Conservation (phyloP, 2,797 vertebrate genomes). For the Gastrophryne carolinensis region DNA sequence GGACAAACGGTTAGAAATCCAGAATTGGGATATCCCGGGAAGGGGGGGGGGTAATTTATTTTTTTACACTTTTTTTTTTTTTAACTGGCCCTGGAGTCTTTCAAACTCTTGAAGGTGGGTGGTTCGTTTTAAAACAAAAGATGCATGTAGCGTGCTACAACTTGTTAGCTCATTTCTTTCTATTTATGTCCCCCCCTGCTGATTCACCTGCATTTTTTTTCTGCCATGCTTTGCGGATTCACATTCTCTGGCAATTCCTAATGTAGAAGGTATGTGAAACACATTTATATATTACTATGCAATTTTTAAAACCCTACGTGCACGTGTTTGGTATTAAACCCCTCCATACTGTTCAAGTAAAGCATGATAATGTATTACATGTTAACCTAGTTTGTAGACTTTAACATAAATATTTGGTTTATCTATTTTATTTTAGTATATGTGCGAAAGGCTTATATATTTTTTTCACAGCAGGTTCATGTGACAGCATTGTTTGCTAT, state of each 20-base stretch:
- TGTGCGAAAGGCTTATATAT: too few relatives aligned
- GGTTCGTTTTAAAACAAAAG: too few relatives aligned
- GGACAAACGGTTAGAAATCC: too few relatives aligned
- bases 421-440: too few relatives aligned
- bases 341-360: neutral
- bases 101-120: too few relatives aligned
- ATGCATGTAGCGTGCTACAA: conserved; percentile 19
- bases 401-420: neutral
- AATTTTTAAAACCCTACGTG: neutral
- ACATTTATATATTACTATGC: conserved; percentile 34
- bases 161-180: neutral
- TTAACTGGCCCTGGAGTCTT: too few relatives aligned
- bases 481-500: too few relatives aligned
- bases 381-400: too few relatives aligned
- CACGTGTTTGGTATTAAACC: conserved; percentile 12
- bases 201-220: conserved; percentile 51
- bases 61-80: too few relatives aligned
- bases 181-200: conserved; percentile 28
- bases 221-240: conserved; percentile 52
- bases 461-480: too few relatives aligned
- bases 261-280: conserved; percentile 49
- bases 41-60: too few relatives aligned
- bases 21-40: too few relatives aligned
- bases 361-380: neutral
- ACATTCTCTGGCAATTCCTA: conserved; percentile 44